Percentiles rank a stretch among this genome's conserved stretches.
Evolutionary conservation across 2,888 invertebrate genomes (phyloP).

Genomic region (Platycheirus rosarum): DNA sequence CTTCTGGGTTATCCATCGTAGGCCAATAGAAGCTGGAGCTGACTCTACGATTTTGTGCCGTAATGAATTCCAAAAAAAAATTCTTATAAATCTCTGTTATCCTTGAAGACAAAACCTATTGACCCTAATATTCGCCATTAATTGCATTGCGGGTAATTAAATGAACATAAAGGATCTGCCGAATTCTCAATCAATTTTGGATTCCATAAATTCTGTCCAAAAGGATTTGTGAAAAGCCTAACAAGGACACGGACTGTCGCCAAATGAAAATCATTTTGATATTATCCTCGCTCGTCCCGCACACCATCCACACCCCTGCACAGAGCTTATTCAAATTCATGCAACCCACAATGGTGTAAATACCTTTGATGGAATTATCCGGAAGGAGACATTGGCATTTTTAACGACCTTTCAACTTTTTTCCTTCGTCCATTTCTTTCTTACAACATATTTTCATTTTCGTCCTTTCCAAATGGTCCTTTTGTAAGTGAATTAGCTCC

Average conservation of each 20-base stretch:
- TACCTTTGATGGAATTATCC: constrained; percentile 73
- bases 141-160: constrained; percentile 70
- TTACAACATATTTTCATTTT: not conserved
- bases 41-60: too few species aligned
- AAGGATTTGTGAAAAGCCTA: constrained; percentile 52
- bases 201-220: constrained; percentile 57
- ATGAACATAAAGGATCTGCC: constrained; percentile 34
- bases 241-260: constrained; percentile 59
- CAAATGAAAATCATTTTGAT: constrained; percentile 54
- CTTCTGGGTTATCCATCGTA: too few species aligned
- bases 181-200: constrained; percentile 66
- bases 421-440: constrained; percentile 24
- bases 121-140: constrained; percentile 63
- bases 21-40: too few species aligned
- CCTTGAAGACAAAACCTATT: constrained; percentile 11
- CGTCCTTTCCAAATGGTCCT: constrained; percentile 41
- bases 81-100: too few species aligned
- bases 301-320: too few species aligned
- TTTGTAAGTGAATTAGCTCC: constrained; percentile 73
- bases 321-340: constrained; percentile 57
- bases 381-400: constrained; percentile 71
- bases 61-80: too few species aligned
- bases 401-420: constrained; percentile 66
- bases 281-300: constrained; percentile 45
- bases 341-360: constrained; percentile 60